A percentile compares a stretch with the other conserved stretches of the same genome.
phyloP scores from a whole-genome alignment of 2,888 invertebrate genomes.

The Melanostoma mellinum region DNA sequence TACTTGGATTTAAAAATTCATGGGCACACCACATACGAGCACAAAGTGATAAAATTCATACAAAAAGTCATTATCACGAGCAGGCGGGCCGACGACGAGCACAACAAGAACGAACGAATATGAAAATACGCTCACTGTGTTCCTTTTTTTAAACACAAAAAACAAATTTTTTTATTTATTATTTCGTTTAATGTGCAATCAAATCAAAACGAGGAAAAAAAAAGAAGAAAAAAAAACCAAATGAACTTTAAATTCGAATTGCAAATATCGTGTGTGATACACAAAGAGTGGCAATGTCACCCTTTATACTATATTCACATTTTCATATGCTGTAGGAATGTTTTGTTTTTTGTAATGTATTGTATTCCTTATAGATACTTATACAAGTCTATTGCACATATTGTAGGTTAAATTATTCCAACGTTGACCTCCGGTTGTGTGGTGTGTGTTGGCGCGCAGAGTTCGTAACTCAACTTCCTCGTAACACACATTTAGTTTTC shows the following conservation, averaged over 20 bases:
- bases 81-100: neutral
- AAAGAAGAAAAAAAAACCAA: conserved; percentile 19
- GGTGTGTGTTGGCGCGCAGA: conserved; percentile 39
- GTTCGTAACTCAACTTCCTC: conserved; percentile 46
- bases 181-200: conserved; percentile 69
- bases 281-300: conserved; percentile 57
- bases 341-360: neutral
- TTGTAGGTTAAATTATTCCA: conserved; percentile 70
- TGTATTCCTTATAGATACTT: conserved; percentile 10
- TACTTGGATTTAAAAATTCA: conserved; percentile 57
- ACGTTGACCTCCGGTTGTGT: conserved; percentile 64
- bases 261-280: conserved; percentile 58
- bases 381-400: conserved; percentile 46
- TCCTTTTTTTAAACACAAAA: conserved; percentile 16
- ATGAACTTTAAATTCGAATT: conserved; percentile 64
- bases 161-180: conserved; percentile 60
- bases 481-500: conserved; percentile 9
- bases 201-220: conserved; percentile 37
- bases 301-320: conserved; percentile 58
- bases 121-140: conserved; percentile 62
- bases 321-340: conserved; percentile 9
- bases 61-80: conserved; percentile 63
- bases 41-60: conserved; percentile 17
- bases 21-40: conserved; percentile 30
- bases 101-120: conserved; percentile 51